Percentiles rank a stretch among this genome's conserved stretches.
Conservation (phyloP, 2,113 vertebrate species). For the Pica pica region DNA sequence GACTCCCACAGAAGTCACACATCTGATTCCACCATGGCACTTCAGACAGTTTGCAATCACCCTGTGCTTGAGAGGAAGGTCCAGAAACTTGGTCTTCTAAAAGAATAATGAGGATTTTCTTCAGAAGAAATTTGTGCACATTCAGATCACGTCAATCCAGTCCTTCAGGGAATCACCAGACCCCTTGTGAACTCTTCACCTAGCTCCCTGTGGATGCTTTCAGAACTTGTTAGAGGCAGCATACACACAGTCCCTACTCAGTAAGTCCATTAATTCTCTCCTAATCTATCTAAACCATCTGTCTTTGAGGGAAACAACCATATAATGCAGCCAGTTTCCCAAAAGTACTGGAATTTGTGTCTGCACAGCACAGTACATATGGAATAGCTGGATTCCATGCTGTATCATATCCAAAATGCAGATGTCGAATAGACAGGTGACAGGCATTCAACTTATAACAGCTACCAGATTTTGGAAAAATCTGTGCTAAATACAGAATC, state of each 20-base stretch:
- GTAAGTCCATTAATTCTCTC: not conserved
- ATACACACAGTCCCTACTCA: accelerated
- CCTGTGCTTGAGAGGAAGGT: not conserved
- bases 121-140: not conserved
- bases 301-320: not conserved
- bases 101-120: not conserved
- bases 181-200: not conserved
- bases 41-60: not conserved
- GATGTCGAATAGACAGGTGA: not conserved
- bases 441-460: not conserved
- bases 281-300: not conserved
- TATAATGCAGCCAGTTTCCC: not conserved
- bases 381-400: not conserved
- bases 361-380: accelerated
- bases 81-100: not conserved
- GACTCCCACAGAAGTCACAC: not conserved
- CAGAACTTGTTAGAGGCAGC: not conserved
- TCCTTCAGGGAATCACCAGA: not conserved
- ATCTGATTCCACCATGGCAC: not conserved
- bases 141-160: not conserved
- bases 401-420: not conserved
- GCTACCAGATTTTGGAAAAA: not conserved
- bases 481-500: not conserved
- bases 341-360: not conserved
- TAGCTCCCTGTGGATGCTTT: not conserved